Evolutionary conservation across 2,888 invertebrate species (phyloP).

Genomic region (Portevinia maculata): DNA sequence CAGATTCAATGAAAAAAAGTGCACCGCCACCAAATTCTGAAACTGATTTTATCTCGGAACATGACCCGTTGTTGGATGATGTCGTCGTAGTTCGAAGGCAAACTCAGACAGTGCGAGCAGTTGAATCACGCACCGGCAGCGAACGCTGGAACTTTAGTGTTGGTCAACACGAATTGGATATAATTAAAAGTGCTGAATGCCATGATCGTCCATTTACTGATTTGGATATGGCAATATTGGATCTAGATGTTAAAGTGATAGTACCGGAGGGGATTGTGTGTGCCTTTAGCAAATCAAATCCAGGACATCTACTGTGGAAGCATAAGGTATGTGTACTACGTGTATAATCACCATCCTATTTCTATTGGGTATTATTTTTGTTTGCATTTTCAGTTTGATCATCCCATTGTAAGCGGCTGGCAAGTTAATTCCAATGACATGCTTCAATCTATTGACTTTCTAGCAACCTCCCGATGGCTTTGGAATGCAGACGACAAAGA

Average conservation of each 20-base stretch:
- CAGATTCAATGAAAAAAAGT: conserved; percentile 77
- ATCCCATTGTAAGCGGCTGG: conserved; percentile 95
- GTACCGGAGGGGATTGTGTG: conserved; percentile 89
- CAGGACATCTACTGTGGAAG: conserved; percentile 87
- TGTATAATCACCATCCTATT: neutral
- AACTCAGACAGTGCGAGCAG: conserved; percentile 94
- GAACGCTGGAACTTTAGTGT: conserved; percentile 99
- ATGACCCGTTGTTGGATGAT: conserved; percentile 82
- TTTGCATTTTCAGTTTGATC: conserved; percentile 86
- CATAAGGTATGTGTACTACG: conserved; percentile 87
- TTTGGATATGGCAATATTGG: conserved; percentile 79
- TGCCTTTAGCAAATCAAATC: conserved; percentile 86
- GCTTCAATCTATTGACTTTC: conserved; percentile 88
- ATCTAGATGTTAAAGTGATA: conserved; percentile 86
- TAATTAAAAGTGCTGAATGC: conserved; percentile 84
- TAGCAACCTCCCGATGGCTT: conserved; percentile 85
- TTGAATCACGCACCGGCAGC: conserved; percentile 92
- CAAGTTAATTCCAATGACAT: conserved; percentile 86
- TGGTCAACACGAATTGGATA: conserved; percentile 91
- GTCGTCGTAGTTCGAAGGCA: conserved; percentile 91
- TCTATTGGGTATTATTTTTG: neutral
- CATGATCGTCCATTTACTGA: conserved; percentile 78
- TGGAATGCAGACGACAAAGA: conserved; percentile 82
- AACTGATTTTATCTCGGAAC: conserved; percentile 68
- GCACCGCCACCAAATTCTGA: conserved; percentile 25